Conservation (phyloP, 2,888 invertebrate species). For the Drosophila nigricruria region DNA sequence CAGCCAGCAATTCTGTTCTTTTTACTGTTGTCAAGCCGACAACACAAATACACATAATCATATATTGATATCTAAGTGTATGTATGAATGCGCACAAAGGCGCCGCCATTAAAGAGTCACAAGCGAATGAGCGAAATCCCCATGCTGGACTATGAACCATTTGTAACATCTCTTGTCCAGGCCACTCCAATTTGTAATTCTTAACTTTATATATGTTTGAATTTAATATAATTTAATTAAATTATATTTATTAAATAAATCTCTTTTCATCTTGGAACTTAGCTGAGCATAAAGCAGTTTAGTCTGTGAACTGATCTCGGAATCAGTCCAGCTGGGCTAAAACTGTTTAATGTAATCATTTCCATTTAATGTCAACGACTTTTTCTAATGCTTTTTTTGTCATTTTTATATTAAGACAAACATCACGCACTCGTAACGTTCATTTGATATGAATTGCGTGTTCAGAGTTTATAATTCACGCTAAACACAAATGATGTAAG, state of each 20-base stretch:
- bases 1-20: constrained; percentile 71
- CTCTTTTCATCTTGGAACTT: not conserved
- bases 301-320: not conserved
- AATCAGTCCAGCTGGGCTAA: not conserved
- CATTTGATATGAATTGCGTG: constrained; percentile 70
- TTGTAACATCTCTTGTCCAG: constrained; percentile 26
- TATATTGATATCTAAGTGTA: constrained; percentile 14
- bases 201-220: not conserved
- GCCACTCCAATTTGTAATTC: not conserved
- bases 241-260: not conserved
- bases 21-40: constrained; percentile 76
- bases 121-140: constrained; percentile 29
- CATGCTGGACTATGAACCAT: constrained; percentile 18
- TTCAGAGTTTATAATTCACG: constrained; percentile 56
- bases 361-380: not conserved
- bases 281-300: not conserved
- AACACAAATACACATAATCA: constrained; percentile 45
- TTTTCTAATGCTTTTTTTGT: not conserved
- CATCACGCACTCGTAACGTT: constrained; percentile 70
- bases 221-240: not conserved
- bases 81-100: constrained; percentile 58
- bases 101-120: constrained; percentile 67
- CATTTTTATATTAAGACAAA: constrained; percentile 51
- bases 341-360: not conserved
- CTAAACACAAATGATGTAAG: constrained; percentile 28